Evolutionary conservation across 2,113 vertebrate species (phyloP).

Genomic region (Actenoides hombroni): DNA sequence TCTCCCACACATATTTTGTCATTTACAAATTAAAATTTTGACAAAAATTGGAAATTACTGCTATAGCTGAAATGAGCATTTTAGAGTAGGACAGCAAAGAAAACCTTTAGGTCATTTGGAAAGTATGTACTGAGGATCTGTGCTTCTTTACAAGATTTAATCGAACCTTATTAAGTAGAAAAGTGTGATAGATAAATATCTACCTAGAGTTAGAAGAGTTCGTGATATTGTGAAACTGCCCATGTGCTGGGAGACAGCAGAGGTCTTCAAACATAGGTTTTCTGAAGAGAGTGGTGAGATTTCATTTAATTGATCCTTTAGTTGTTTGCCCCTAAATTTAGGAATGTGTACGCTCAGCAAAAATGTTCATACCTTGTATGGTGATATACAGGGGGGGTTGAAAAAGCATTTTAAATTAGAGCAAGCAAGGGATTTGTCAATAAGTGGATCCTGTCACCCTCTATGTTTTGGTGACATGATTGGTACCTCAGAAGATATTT

Average conservation of each 20-base stretch:
- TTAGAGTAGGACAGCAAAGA: neutral
- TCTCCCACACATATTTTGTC: neutral
- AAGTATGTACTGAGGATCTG: neutral
- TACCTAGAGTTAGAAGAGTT: neutral
- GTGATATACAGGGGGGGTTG: neutral
- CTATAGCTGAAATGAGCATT: neutral
- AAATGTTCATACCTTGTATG: neutral
- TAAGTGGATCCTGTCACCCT: neutral
- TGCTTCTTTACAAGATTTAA: neutral
- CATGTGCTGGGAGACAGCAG: neutral
- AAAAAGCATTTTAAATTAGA: neutral
- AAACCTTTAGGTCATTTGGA: neutral
- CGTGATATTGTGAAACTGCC: neutral
- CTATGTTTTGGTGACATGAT: fast-evolving
- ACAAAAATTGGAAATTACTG: neutral
- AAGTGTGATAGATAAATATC: neutral
- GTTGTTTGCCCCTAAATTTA: neutral
- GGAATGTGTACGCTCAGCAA: neutral
- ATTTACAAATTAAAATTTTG: neutral
- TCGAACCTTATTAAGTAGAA: neutral
- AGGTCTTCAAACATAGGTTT: neutral
- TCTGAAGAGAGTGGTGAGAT: neutral
- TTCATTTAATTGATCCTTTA: neutral
- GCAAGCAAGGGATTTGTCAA: neutral
- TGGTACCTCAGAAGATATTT: neutral